phyloP scores from a whole-genome alignment of 1,140 invertebrate species.

The Ylistrum balloti region DNA sequence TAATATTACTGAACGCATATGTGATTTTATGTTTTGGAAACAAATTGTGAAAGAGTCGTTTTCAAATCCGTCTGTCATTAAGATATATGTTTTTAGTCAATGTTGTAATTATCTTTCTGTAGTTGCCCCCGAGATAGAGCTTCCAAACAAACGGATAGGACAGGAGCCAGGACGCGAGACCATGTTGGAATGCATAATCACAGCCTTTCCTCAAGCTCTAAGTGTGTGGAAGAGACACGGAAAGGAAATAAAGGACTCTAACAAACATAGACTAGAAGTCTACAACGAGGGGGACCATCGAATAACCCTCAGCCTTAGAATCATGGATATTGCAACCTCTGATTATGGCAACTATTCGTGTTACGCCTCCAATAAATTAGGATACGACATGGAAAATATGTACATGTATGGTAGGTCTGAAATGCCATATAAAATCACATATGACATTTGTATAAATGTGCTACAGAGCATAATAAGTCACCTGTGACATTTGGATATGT shows the following conservation, averaged over 20 bases:
- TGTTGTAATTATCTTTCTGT: conserved; percentile 26
- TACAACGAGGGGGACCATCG: conserved; percentile 88
- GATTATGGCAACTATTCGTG: conserved; percentile 71
- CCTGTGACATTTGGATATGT: no score
- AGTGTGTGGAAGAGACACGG: conserved; percentile 90
- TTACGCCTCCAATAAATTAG: conserved; percentile 65
- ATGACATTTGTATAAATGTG: no score
- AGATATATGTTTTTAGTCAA: no score
- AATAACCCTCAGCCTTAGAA: conserved; percentile 68
- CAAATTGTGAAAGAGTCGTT: no score
- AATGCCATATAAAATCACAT: no score
- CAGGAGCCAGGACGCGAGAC: conserved; percentile 80
- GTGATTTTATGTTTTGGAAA: no score
- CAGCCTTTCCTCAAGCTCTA: conserved; percentile 93
- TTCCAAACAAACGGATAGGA: conserved; percentile 76
- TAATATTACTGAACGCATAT: no score
- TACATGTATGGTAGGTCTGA: conserved; percentile 89
- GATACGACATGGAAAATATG: conserved; percentile 90
- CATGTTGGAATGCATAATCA: conserved; percentile 92
- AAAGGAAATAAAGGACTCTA: conserved; percentile 56
- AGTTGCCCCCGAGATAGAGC: conserved; percentile 79
- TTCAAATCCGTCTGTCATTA: no score
- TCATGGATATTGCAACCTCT: conserved; percentile 59
- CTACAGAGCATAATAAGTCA: no score
- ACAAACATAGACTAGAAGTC: conserved; percentile 91